phyloP scores from a whole-genome alignment of 2,113 vertebrate species.

The Rhinoderma darwinii region DNA sequence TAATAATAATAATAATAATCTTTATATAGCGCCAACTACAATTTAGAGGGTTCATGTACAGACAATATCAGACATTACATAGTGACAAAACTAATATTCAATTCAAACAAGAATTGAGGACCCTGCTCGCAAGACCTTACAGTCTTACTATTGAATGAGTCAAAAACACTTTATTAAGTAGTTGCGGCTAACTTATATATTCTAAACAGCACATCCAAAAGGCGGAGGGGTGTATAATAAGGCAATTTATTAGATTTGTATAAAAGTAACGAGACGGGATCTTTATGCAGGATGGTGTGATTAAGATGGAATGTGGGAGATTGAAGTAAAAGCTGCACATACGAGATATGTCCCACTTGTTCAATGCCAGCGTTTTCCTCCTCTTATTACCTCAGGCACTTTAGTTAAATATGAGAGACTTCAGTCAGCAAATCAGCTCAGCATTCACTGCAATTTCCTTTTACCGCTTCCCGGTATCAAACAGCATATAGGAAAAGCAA shows the following conservation, averaged over 20 bases:
- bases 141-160: neutral
- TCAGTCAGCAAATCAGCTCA: conserved; percentile 35
- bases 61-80: no score
- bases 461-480: conserved; percentile 43
- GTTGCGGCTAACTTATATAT: neutral
- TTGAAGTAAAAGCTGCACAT: conserved; percentile 14
- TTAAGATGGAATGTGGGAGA: neutral
- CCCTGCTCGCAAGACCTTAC: no score
- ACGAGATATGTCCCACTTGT: neutral
- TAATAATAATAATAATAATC: no score
- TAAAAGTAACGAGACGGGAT: neutral
- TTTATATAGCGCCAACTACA: no score
- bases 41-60: no score
- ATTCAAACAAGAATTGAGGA: no score
- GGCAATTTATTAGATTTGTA: neutral
- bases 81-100: no score
- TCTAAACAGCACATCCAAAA: neutral
- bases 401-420: conserved; percentile 7
- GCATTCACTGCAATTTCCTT: conserved; percentile 45
- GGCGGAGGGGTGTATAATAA: neutral
- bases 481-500: conserved; percentile 43
- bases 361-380: neutral
- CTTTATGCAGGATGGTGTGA: neutral
- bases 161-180: neutral
- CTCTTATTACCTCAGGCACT: conserved; percentile 2